Evolutionary conservation across 2,797 vertebrate genomes (phyloP).

Genomic region (Poecilia gillii): DNA sequence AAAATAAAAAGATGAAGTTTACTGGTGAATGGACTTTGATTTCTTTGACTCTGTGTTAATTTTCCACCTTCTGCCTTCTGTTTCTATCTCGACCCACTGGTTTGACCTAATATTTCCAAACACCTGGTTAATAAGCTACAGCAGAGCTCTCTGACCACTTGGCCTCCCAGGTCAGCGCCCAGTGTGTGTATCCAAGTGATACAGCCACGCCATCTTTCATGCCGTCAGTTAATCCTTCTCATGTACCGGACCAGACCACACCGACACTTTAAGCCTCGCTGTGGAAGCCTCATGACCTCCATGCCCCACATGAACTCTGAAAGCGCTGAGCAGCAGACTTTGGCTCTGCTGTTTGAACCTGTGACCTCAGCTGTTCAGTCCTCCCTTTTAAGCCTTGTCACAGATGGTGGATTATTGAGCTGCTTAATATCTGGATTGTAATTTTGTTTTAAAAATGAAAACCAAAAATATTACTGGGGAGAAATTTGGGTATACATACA

Average conservation of each 20-base stretch:
- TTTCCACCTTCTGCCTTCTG: neutral
- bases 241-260: slow-evolving; percentile 23
- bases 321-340: slow-evolving; percentile 20
- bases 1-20: neutral
- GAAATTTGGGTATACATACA: neutral
- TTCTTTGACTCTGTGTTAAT: neutral
- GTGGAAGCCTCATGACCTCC: slow-evolving; percentile 15
- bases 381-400: slow-evolving; percentile 1
- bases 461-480: neutral
- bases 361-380: slow-evolving; percentile 11
- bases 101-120: neutral
- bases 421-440: neutral
- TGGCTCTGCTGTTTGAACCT: slow-evolving; percentile 33
- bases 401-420: slow-evolving; percentile 5
- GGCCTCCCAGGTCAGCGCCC: neutral
- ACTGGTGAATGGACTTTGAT: neutral
- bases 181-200: neutral
- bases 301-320: slow-evolving; percentile 4
- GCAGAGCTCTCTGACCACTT: neutral
- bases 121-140: neutral
- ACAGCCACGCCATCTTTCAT: neutral
- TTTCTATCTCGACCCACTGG: neutral
- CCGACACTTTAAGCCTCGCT: slow-evolving; percentile 5
- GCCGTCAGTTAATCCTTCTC: slow-evolving; percentile 20
- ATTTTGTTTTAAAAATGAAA: neutral